Base-by-base conservation (phyloP, 2,797 vertebrate genomes). In the Sphaeramia orbicularis region DNA sequence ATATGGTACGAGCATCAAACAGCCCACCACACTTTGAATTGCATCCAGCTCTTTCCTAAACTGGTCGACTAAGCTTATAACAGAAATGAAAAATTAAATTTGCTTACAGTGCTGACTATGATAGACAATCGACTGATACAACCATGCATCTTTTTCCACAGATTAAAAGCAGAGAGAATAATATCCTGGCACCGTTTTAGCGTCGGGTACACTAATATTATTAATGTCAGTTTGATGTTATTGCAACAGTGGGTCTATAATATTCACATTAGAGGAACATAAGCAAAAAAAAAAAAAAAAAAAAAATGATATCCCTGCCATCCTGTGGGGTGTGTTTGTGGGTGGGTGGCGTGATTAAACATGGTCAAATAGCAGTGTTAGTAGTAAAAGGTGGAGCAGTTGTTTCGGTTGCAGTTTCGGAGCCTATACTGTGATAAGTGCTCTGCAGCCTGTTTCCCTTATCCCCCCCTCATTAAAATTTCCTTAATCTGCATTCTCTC, bases 401-500 rank as follows among this genome's bases (percentile, higher is more conserved):
- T 58, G 54, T 78, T 71, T 71, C 50, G 52, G 78, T 80, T 76
- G 75, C 69, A 74, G 32, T 63, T 80, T 73, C 61, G 71, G 48
- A 36, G 68, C 79, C 75, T 68, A 76, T 61, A 79, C 73, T 47
- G 54, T 72, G 80, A 86, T 90, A 89, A 90, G 78, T 78, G 67
- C 77, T 86, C 51, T 56, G 63, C 66, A 64, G 86, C 74, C 85
- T 66, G 80, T 78, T 86, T 83, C 73, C 18, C 58, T 74, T 45
- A 47, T 76, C 69, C 80, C 70, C 53, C 70, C 53, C 70, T 85
- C 72, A 75, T 84, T 89, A 84, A 84, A 88, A 85, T 84, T 30
- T 70, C 71, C 79, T 84, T 92, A 85, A 91, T 92, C 84, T 83
- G 70, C 68, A 63, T 83, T 82, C 74, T 67, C 52, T 58, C 13